These are phyloP conservation scores for Tetramorium bicarinatum DNA, from an alignment of 2,888 invertebrate species.

Conservation along the genomic window DNA sequence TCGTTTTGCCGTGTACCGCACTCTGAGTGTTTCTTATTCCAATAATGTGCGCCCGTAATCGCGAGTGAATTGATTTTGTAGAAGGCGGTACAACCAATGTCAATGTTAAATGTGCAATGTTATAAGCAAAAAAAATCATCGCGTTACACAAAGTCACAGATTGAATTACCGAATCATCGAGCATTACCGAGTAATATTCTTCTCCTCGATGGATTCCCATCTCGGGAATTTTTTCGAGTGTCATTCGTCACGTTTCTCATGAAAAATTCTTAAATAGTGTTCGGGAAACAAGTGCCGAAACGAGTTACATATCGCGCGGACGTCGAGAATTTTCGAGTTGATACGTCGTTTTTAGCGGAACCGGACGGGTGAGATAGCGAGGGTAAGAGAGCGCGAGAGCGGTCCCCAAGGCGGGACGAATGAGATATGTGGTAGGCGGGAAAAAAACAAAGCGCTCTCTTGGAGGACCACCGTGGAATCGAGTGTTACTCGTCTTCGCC, in stretches of 20 bases:
- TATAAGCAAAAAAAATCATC: not conserved
- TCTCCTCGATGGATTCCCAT: not conserved
- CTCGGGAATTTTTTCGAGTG: not conserved
- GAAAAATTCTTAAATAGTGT: constrained; percentile 34
- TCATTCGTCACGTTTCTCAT: constrained; percentile 26
- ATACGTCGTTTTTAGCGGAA: constrained; percentile 46
- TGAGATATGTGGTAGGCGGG: constrained; percentile 46
- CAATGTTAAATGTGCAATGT: constrained; percentile 13
- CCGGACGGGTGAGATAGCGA: constrained; percentile 16
- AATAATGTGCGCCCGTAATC: constrained; percentile 4
- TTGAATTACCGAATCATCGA: not conserved
- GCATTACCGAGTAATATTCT: not conserved
- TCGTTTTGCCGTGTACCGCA: not conserved
- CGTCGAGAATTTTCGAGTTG: constrained; percentile 25
- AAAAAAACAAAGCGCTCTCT: constrained; percentile 76
- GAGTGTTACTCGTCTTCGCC: constrained; percentile 84
- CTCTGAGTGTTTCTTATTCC: not conserved
- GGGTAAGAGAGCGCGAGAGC: not conserved
- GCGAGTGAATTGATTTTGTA: constrained; percentile 9
- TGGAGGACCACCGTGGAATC: constrained; percentile 79
- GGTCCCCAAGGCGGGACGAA: constrained; percentile 31
- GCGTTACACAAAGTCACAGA: not conserved
- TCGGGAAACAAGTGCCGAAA: constrained; percentile 27
- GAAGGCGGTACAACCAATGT: not conserved
- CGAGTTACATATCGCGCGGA: constrained; percentile 19